These are phyloP conservation scores for Metacarcinus magister DNA, from an alignment of 2,888 invertebrate species.

Conservation along the genomic window DNA sequence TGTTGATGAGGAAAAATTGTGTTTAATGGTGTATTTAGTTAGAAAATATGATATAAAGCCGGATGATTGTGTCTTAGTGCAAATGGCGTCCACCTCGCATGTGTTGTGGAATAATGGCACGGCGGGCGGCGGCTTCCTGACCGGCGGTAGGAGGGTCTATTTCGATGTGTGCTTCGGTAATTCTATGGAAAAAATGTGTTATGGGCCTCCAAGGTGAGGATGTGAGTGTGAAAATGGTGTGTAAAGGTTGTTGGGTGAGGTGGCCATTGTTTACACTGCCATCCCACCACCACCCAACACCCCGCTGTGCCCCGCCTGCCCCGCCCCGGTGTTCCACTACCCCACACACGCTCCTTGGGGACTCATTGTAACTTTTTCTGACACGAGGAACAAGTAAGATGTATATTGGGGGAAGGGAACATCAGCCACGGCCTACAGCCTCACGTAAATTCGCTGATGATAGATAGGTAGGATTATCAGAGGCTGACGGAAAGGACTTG, in stretches of 20 bases:
- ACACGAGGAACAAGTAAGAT: not conserved
- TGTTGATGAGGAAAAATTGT: not conserved
- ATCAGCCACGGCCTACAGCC: not conserved
- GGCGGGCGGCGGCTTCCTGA: conserved; percentile 22
- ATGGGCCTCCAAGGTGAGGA: not conserved
- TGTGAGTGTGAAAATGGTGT: not conserved
- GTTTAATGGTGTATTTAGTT: conserved; percentile 2
- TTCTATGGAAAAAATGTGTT: conserved; percentile 7
- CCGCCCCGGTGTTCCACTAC: not conserved
- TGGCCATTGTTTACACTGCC: conserved; percentile 49
- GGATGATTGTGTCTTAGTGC: conserved; percentile 72
- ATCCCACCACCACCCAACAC: not conserved
- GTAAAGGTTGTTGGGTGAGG: not conserved
- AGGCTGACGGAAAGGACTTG: no score
- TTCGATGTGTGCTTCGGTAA: not conserved
- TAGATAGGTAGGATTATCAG: no score
- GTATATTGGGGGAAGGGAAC: not conserved
- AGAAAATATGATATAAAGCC: conserved; percentile 66
- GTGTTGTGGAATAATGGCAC: conserved; percentile 71
- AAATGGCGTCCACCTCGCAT: conserved; percentile 79
- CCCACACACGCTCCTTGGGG: not conserved
- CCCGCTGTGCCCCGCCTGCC: not conserved
- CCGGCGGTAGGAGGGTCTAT: no score
- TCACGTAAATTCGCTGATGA: not conserved
- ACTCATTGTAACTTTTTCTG: not conserved